A percentile compares a stretch with the other conserved stretches of the same genome.
Evolutionary conservation across 2,888 invertebrate species (phyloP).

Genomic region (Neuroscelio doddi): DNA sequence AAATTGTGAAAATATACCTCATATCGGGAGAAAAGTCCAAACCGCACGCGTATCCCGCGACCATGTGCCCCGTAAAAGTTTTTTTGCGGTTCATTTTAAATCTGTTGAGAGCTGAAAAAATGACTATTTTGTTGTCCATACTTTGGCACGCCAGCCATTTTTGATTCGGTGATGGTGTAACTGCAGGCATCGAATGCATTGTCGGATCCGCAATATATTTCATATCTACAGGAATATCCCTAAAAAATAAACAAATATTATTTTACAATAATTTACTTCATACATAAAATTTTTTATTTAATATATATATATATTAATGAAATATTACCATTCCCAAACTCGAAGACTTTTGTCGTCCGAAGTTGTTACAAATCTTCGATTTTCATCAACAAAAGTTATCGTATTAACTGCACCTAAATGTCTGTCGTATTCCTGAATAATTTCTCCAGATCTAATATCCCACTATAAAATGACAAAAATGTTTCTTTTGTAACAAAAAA

Average conservation of each 20-base stretch:
- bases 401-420: constrained; percentile 99
- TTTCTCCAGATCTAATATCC: constrained; percentile 95
- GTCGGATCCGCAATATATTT: constrained; percentile 99
- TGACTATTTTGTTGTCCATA: constrained; percentile 98
- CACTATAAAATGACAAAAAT: constrained; percentile 78
- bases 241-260: constrained; percentile 48
- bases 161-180: constrained; percentile 94
- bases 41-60: constrained; percentile 98
- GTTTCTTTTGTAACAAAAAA: constrained; percentile 2
- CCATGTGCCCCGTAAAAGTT: constrained; percentile 98
- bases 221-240: constrained; percentile 98
- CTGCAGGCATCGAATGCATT: constrained; percentile 99
- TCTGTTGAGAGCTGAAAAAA: constrained; percentile 97
- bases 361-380: constrained; percentile 97
- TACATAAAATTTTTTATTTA: not conserved
- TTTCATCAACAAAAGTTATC: constrained; percentile 99
- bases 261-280: not conserved
- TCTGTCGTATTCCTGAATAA: constrained; percentile 98
- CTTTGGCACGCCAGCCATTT: constrained; percentile 99
- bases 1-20: constrained; percentile 77
- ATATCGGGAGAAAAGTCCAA: constrained; percentile 99
- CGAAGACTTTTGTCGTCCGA: constrained; percentile 99
- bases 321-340: constrained; percentile 95
- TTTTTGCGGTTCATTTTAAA: constrained; percentile 99
- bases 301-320: not conserved